A percentile compares a stretch with the other conserved stretches of the same genome.
These are phyloP conservation scores for Rutilus rutilus DNA, from an alignment of 2,113 vertebrate species.

Conservation along the genomic window DNA sequence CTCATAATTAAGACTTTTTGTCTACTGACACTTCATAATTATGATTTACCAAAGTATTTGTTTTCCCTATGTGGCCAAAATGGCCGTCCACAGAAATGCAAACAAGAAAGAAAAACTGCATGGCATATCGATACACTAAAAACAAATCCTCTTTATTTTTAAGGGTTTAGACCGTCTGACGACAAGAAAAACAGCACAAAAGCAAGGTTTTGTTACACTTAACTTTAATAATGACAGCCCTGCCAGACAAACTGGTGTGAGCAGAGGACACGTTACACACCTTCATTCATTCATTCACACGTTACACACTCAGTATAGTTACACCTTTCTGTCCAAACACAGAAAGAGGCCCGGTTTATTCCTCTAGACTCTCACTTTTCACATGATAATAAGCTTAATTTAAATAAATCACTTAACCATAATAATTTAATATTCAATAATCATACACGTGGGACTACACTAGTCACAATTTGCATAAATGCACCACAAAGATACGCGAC, in stretches of 20 bases:
- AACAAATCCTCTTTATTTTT: neutral
- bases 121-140: neutral
- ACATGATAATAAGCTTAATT: slow-evolving; percentile 49
- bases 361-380: slow-evolving; percentile 43
- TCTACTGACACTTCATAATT: neutral
- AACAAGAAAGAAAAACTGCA: too few species aligned
- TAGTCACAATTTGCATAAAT: slow-evolving; percentile 67
- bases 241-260: slow-evolving; percentile 41
- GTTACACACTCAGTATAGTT: slow-evolving; percentile 31
- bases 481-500: slow-evolving; percentile 73
- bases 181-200: slow-evolving; percentile 55
- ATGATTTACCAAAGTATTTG: neutral
- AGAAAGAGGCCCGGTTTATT: slow-evolving; percentile 10
- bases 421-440: slow-evolving; percentile 72
- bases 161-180: neutral
- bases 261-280: slow-evolving; percentile 56
- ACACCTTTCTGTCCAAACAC: slow-evolving; percentile 53
- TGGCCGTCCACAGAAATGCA: neutral
- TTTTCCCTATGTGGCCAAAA: neutral
- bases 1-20: neutral
- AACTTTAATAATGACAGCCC: slow-evolving; percentile 73
- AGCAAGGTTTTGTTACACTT: slow-evolving; percentile 59
- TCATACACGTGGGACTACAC: slow-evolving; percentile 66
- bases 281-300: slow-evolving; percentile 35
- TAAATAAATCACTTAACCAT: slow-evolving; percentile 59